A percentile compares a stretch with the other conserved stretches of the same genome.
Conservation (phyloP, 2,113 vertebrate species). For the Platysternon megacephalum region DNA sequence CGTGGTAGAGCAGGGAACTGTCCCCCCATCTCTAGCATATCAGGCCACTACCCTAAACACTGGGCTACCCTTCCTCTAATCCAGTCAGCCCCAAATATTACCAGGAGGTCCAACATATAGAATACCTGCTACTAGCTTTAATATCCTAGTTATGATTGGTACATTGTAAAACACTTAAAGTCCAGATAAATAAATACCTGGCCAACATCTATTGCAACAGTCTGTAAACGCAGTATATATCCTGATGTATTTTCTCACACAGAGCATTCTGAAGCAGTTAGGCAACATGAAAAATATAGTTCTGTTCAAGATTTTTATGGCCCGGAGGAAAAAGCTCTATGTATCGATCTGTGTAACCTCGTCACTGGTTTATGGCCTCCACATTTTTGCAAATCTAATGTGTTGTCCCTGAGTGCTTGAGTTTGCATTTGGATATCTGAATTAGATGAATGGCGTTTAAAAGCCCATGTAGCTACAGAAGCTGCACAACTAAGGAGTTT, state of each 20-base stretch:
- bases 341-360: background rate
- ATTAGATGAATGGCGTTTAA: fast-evolving
- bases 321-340: fast-evolving
- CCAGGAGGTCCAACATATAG: background rate
- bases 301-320: background rate
- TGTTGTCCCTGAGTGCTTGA: fast-evolving
- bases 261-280: background rate
- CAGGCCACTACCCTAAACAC: background rate
- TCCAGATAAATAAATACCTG: background rate
- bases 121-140: background rate
- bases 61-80: fast-evolving
- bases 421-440: background rate
- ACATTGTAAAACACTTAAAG: background rate
- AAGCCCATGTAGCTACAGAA: fast-evolving
- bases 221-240: fast-evolving
- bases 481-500: fast-evolving
- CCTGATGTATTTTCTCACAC: fast-evolving
- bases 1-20: fast-evolving
- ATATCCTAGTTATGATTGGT: background rate
- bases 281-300: background rate
- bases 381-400: background rate
- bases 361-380: background rate
- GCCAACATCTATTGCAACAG: background rate
- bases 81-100: too few relatives aligned
- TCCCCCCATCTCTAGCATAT: background rate